These are phyloP conservation scores for Tenodera sinensis DNA, from an alignment of 2,888 invertebrate genomes.

Conservation along the genomic window DNA sequence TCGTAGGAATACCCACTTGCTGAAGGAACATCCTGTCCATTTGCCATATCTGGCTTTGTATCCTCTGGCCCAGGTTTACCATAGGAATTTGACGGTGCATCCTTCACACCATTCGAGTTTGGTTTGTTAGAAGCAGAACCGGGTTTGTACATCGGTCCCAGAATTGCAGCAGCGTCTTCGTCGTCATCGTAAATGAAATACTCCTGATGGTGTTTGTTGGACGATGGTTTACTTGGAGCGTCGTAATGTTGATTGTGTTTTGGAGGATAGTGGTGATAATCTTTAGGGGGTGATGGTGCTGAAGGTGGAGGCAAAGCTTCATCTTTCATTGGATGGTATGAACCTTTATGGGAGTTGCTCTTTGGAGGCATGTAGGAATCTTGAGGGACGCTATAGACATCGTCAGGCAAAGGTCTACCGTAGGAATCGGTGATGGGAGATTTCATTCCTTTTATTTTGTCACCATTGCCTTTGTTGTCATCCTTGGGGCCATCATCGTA, in stretches of 20 bases:
- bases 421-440: not conserved
- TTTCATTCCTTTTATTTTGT: not conserved
- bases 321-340: not conserved
- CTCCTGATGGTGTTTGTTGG: not conserved
- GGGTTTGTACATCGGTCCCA: not conserved
- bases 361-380: not conserved
- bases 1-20: not conserved
- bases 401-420: not conserved
- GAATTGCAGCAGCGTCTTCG: not conserved
- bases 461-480: not conserved
- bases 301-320: not conserved
- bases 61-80: not conserved
- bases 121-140: not conserved
- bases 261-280: constrained; percentile 30
- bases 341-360: not conserved
- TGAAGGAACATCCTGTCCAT: not conserved
- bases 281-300: not conserved
- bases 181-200: not conserved
- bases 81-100: not conserved
- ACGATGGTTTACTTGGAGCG: constrained; percentile 36
- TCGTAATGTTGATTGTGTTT: constrained; percentile 44
- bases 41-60: not conserved
- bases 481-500: not conserved
- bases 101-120: not conserved
- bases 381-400: not conserved